Base-by-base conservation (phyloP, 2,113 vertebrate species). In the Hystrix brachyura region DNA sequence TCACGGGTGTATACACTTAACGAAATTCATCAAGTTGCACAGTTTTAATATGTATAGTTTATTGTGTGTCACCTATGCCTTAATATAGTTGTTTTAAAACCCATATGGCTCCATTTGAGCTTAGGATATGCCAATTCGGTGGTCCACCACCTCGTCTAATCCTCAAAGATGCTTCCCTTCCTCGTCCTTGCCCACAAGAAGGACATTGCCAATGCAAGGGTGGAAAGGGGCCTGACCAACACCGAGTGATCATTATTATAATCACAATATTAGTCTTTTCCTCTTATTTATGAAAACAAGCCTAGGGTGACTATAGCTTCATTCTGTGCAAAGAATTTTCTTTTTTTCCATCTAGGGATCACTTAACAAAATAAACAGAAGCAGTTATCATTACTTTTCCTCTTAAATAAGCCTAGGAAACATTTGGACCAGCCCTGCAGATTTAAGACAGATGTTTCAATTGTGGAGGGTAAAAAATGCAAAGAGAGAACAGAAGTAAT, bases 321-420 rank as follows among this genome's bases (percentile, higher is more conserved):
- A 67, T 7, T 51, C 12, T 55, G 79, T 97, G 89, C 94, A 34
- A 97, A 95, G 90, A 91, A 87, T 93, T 98, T 98, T 97, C 93
- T 93, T 98, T 97, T 98, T 97, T 97, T 92, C 72, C 95, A 93
- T 82, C 96, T 90, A 79, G 81, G 97, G 96, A 96, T 98, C 82
- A 93, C 97, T 98, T 90, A 5, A 7, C 96, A 97, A 98, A 98
- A 97, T 97, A 98, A 98, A 97, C 93, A 98, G 95, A 98, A 98
- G 93, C 74, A 94, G 96, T 98, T 84, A 86, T 82, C 97, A 98
- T 98, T 97, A 96, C 98, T 98, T 94, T 98, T 97, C 97, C 95
- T 94, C 80, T 98, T 98, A 98, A 98, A 98, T 83, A 98, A 98
- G 81, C 92, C 97, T 95, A 93, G 96, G 98, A 98, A 98, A 98